phyloP scores from a whole-genome alignment of 2,888 invertebrate genomes.

The Habroteleia sp. region DNA sequence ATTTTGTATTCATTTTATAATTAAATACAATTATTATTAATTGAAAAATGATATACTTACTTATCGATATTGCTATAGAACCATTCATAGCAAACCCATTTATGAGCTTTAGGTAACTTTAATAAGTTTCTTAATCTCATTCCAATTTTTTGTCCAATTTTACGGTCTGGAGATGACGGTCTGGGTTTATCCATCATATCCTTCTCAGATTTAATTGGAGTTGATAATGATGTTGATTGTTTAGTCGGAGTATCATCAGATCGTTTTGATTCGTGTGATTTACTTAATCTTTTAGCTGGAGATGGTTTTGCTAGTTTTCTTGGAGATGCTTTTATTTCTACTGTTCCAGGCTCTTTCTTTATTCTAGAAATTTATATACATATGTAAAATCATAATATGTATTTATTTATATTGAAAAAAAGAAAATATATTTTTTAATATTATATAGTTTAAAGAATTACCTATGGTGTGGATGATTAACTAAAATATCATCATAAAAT shows the following conservation, averaged over 20 bases:
- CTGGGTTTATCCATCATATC: constrained; percentile 73
- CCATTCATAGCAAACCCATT: constrained; percentile 99
- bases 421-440: no score
- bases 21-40: no score
- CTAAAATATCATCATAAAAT: constrained; percentile 94
- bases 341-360: constrained; percentile 77
- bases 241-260: constrained; percentile 57
- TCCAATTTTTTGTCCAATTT: constrained; percentile 94
- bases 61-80: constrained; percentile 99
- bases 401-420: no score
- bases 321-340: constrained; percentile 83
- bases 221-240: constrained; percentile 72
- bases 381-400: no score
- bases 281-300: constrained; percentile 79
- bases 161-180: constrained; percentile 87
- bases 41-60: no score
- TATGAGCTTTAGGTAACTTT: constrained; percentile 98
- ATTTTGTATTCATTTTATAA: no score
- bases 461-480: constrained; percentile 89
- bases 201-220: constrained; percentile 77
- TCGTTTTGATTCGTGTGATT: constrained; percentile 69
- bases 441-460: no score
- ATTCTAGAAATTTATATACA: constrained; percentile 72
- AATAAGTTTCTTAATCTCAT: constrained; percentile 94
- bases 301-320: constrained; percentile 85